Base-by-base conservation (phyloP, 1,140 invertebrate genomes). In the Phthorimaea operculella region DNA sequence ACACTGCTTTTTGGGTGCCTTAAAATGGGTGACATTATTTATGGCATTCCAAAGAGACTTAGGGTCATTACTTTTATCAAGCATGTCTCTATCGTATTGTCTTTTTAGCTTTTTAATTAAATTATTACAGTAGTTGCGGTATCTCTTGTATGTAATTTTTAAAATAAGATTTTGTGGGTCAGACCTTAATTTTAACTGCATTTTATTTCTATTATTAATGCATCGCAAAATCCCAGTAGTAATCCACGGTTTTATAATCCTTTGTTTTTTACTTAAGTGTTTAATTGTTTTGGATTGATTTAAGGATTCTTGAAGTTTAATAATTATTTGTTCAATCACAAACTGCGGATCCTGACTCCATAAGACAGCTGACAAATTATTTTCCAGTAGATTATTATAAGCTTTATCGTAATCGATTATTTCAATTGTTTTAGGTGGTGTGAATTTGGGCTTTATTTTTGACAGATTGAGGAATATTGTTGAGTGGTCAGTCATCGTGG, bases 241-340 rank as follows among this genome's bases (percentile, higher is more conserved):
- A 1, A 51, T 51, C 50, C 50, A 51, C 1, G 50, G 50, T 34
- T 51, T 51, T 12, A 51, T 51, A 34, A 33, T 12, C n/a, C 50
- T 28, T 17, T 14, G 4, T 14, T 33, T 36, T 7, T 28, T 14
- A n/a, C 21, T 21, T 15, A 51, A 14, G 0, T 5, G 9, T 18
- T 18, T 52, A 16, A 42, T 12, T 0, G 10, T 10, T 42, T 12
- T 39, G 2, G n/a, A 42, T 12, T 42, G 34, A 14, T 9, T 42
- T 4, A 52, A 7, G 1, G 12, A 18, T 12, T 44, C 17, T 12
- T 18, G 14, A 14, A 52, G 16, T 10, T 21, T 52, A 52, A 8
- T 39, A 42, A 52, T 42, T 39, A 52, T 9, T 10, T 6, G 1
- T 21, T 50, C 21, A 33, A 18, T 28, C 28, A 50, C 10, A 10